Percentiles rank a stretch among this genome's conserved stretches.
Conservation (phyloP, 2,888 invertebrate species). For the Plebejus anna region DNA sequence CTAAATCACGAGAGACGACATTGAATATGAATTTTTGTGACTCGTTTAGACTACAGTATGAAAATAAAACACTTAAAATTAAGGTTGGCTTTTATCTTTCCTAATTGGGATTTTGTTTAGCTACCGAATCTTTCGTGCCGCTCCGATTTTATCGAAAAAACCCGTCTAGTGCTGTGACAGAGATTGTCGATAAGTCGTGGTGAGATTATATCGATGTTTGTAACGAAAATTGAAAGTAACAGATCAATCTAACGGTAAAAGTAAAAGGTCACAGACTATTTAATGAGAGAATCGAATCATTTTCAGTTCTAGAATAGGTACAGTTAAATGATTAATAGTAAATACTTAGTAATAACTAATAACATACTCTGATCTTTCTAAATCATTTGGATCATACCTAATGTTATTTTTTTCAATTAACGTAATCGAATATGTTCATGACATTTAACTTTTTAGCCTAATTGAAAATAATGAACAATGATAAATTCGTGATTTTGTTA, state of each 20-base stretch:
- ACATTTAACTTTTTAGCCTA: no score
- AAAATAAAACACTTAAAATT: conserved; percentile 11
- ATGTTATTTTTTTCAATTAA: no score
- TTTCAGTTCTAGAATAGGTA: neutral
- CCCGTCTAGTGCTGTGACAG: conserved; percentile 59
- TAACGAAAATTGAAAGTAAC: conserved; percentile 35
- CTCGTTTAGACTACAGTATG: neutral
- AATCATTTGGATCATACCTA: no score
- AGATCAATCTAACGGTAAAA: conserved; percentile 36
- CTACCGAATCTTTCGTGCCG: conserved; percentile 37
- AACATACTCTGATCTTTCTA: no score
- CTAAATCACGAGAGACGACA: neutral
- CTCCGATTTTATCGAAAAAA: conserved; percentile 42
- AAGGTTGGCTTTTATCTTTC: conserved; percentile 8
- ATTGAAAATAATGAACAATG: no score
- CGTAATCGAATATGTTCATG: no score
- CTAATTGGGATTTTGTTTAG: conserved; percentile 40
- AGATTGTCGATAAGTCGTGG: conserved; percentile 53
- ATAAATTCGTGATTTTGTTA: no score
- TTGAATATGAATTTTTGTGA: neutral
- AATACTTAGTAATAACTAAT: neutral
- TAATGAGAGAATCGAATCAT: conserved; percentile 11
- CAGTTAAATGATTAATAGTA: neutral
- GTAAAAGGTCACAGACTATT: conserved; percentile 5
- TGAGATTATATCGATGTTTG: conserved; percentile 38